Evolutionary conservation across 1,140 invertebrate species (phyloP).

Genomic region (Rhyzopertha dominica): DNA sequence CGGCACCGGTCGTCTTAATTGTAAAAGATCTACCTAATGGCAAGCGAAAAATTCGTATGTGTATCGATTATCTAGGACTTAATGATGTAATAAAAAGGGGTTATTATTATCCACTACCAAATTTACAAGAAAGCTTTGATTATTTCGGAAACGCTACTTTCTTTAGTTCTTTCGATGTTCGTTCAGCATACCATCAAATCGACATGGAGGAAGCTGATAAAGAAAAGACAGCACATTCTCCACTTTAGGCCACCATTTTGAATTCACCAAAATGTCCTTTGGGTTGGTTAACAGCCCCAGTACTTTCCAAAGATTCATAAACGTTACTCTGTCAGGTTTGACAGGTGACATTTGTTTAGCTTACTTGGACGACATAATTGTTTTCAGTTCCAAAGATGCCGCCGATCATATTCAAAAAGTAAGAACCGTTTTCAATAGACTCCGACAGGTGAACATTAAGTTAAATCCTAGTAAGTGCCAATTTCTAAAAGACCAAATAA

Average conservation of each 20-base stretch:
- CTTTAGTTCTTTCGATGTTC: slow-evolving; percentile 8
- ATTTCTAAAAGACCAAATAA: slow-evolving; percentile 13
- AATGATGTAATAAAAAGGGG: slow-evolving; percentile 8
- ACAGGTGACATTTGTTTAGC: slow-evolving; percentile 8
- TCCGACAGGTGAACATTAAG: slow-evolving; percentile 16
- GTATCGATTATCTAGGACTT: slow-evolving; percentile 10
- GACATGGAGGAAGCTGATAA: not conserved
- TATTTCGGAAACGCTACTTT: not conserved
- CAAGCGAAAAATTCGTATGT: slow-evolving; percentile 10
- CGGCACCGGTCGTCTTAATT: slow-evolving; percentile 10
- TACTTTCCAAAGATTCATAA: slow-evolving; percentile 13
- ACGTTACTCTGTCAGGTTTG: slow-evolving; percentile 4
- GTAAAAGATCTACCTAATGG: slow-evolving; percentile 7
- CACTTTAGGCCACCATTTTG: not conserved
- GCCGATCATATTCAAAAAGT: slow-evolving; percentile 3
- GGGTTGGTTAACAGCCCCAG: no score
- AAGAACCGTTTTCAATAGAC: no score
- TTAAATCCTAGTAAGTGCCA: slow-evolving; percentile 10
- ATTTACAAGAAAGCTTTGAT: slow-evolving; percentile 10
- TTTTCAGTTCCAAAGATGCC: not conserved
- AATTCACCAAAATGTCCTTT: not conserved
- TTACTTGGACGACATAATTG: slow-evolving; percentile 12
- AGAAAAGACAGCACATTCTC: not conserved
- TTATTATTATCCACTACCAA: slow-evolving; percentile 11
- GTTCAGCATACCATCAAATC: slow-evolving; percentile 7